Evolutionary conservation across 2,888 invertebrate genomes (phyloP).

Genomic region (Pelosia muscerda): DNA sequence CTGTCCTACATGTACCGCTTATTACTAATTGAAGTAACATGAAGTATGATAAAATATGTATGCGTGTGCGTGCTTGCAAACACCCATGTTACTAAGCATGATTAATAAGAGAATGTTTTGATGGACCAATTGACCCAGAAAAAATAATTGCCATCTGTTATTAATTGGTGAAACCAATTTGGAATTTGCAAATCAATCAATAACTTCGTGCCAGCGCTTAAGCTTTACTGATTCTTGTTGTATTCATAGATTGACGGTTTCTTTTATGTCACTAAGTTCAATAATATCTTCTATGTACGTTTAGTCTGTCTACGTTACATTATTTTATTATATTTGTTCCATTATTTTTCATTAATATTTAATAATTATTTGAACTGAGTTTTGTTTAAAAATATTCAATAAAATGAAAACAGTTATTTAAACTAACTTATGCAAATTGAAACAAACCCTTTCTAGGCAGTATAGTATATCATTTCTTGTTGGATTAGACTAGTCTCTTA

Average conservation of each 20-base stretch:
- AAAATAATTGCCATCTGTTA: not conserved
- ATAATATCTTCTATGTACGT: too few relatives aligned
- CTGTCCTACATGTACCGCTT: not conserved
- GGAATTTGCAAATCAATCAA: not conserved
- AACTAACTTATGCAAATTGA: not conserved
- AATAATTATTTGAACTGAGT: not conserved
- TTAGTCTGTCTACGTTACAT: too few relatives aligned
- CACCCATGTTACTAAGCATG: not conserved
- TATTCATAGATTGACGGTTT: too few relatives aligned
- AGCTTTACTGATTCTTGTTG: not conserved
- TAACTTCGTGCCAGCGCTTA: not conserved
- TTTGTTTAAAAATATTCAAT: not conserved
- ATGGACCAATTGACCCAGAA: conserved; percentile 12
- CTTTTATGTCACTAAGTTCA: too few relatives aligned
- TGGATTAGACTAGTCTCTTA: not conserved
- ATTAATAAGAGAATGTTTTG: conserved; percentile 5
- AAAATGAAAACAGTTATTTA: too few relatives aligned
- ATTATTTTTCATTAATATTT: not conserved
- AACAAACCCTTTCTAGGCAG: not conserved
- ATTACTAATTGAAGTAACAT: too few relatives aligned
- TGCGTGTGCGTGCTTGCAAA: not conserved
- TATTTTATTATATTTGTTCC: too few relatives aligned
- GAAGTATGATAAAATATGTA: not conserved
- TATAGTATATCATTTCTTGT: not conserved
- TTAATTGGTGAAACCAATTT: not conserved